Conservation (phyloP, 2,113 vertebrate species). For the Gymnarchus niloticus region DNA sequence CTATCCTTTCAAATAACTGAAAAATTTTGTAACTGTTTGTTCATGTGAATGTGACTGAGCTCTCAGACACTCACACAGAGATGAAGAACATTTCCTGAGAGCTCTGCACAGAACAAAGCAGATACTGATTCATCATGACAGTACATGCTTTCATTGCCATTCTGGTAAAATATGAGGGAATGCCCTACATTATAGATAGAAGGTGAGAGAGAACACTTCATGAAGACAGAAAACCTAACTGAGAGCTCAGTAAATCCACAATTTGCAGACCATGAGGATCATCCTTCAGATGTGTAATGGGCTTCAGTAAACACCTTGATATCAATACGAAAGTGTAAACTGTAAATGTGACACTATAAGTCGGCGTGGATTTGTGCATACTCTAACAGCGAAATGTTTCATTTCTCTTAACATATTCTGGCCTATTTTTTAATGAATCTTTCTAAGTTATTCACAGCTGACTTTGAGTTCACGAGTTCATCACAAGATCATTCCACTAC, state of each 20-base stretch:
- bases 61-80: not conserved
- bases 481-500: not conserved
- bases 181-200: not conserved
- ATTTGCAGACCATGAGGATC: no score
- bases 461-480: not conserved
- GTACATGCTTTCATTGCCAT: not conserved
- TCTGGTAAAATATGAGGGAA: not conserved
- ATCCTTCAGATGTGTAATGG: not conserved
- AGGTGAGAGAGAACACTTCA: no score
- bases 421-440: not conserved
- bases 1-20: not conserved
- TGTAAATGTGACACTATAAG: not conserved
- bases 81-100: not conserved
- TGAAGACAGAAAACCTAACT: no score
- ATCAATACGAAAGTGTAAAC: not conserved
- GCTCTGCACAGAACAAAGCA: not conserved
- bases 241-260: no score
- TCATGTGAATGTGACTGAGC: not conserved
- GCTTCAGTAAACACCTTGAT: not conserved
- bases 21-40: not conserved
- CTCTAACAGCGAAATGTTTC: not conserved
- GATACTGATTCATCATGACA: not conserved
- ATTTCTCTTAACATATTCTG: not conserved
- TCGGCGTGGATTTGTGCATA: not conserved
- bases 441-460: not conserved